These are phyloP conservation scores for Podarcis raffonei DNA, from an alignment of 2,113 vertebrate genomes.

Conservation along the genomic window DNA sequence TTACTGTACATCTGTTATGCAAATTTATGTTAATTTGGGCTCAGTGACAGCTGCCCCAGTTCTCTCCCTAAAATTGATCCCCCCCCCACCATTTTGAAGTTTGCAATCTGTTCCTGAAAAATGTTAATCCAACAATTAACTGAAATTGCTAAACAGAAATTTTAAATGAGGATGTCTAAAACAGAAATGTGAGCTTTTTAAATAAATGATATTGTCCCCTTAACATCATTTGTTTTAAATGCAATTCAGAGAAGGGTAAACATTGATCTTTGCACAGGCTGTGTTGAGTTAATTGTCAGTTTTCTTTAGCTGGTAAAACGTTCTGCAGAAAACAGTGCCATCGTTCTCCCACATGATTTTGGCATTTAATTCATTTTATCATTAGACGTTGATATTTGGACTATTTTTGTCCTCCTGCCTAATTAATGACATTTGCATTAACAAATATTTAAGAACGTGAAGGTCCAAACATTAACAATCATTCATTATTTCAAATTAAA, in stretches of 20 bases:
- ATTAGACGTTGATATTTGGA: constrained; percentile 37
- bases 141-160: constrained; percentile 85
- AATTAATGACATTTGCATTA: constrained; percentile 30
- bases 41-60: constrained; percentile 85
- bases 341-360: constrained; percentile 44
- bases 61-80: constrained; percentile 83
- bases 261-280: constrained; percentile 73
- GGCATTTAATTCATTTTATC: constrained; percentile 46
- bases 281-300: constrained; percentile 64
- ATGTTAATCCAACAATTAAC: constrained; percentile 86
- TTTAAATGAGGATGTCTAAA: constrained; percentile 80
- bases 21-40: constrained; percentile 86
- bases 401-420: constrained; percentile 25
- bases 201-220: constrained; percentile 78
- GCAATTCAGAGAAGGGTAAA: constrained; percentile 73
- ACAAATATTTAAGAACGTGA: constrained; percentile 2
- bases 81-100: constrained; percentile 81
- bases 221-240: constrained; percentile 76
- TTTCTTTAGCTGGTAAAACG: constrained; percentile 58
- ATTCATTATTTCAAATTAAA: not conserved
- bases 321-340: constrained; percentile 58
- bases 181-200: constrained; percentile 80
- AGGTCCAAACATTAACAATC: constrained; percentile 3
- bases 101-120: constrained; percentile 87
- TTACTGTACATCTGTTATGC: constrained; percentile 92